Conservation (phyloP, 2,113 vertebrate species). For the Oryzias woworae region DNA sequence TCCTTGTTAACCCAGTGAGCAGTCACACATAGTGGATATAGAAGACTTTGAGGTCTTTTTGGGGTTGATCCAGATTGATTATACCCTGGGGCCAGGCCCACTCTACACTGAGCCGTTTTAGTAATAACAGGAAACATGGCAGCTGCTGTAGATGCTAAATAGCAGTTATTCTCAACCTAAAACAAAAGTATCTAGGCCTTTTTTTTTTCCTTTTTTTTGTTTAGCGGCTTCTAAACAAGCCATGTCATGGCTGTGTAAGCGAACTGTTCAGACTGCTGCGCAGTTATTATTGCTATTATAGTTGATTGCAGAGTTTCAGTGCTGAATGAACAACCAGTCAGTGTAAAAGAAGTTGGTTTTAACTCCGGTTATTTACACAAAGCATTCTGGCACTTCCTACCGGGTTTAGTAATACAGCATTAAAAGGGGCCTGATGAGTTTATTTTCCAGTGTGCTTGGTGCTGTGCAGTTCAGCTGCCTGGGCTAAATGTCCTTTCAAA, state of each 20-base stretch:
- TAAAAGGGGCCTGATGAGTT: not conserved
- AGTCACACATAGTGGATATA: conserved; percentile 2
- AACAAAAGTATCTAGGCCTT: conserved; percentile 5
- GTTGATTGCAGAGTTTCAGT: conserved; percentile 39
- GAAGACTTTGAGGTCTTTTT: conserved; percentile 25
- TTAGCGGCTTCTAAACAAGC: conserved; percentile 25
- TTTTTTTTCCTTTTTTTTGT: not conserved
- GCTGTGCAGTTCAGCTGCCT: conserved; percentile 2
- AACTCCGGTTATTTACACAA: conserved; percentile 20
- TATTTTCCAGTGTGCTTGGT: not conserved
- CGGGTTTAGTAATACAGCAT: not conserved
- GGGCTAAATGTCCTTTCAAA: not conserved
- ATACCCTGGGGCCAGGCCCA: conserved; percentile 23
- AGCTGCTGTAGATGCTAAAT: conserved; percentile 63
- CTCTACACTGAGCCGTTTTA: conserved; percentile 36
- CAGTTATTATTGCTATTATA: conserved; percentile 45
- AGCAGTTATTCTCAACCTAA: conserved; percentile 48
- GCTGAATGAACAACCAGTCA: conserved; percentile 48
- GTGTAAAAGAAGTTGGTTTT: conserved; percentile 4
- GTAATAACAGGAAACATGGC: conserved; percentile 65
- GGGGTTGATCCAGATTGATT: conserved; percentile 17
- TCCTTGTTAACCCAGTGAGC: not conserved
- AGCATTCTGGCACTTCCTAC: not conserved
- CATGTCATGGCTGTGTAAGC: conserved; percentile 18
- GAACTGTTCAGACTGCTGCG: conserved; percentile 19